Base-by-base conservation (phyloP, 1,140 invertebrate species). In the Heterodera carotae region DNA sequence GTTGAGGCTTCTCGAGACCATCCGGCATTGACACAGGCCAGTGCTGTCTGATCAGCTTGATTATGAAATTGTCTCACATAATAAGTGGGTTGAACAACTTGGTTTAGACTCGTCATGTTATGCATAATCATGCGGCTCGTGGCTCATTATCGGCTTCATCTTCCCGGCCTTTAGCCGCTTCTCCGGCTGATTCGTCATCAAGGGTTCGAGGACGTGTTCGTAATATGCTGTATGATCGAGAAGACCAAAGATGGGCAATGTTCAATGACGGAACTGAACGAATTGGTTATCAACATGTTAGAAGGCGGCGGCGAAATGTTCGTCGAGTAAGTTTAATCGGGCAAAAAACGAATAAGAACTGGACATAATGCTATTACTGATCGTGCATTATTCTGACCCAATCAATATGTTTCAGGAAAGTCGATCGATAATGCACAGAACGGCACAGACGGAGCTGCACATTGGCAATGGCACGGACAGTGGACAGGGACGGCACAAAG, bases 1-100 rank as follows among this genome's bases (percentile, higher is more conserved):
- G 70, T 62, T 36, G 56, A 76, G 18, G 29, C 36, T 15, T 78
- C 60, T 29, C 48, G 36, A 2, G 72, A 74, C 64, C 59, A 60
- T 73, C 56, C 36, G 31, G n/a, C 72, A 6, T 15, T 66, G 27
- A 10, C 10, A 34, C 62, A 4, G 12, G 29, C 22, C 29, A 66
- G 12, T 34, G 29, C 60, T 62, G 7, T 62, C 18, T 31, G 18
- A 62, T 5, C 6, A 43, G 39, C n/a, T n/a, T n/a, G n/a, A n/a
- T n/a, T n/a, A n/a, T n/a, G n/a, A n/a, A n/a, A n/a, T n/a, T n/a
- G n/a, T n/a, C n/a, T n/a, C n/a, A n/a, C n/a, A n/a, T n/a, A 43
- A 43, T 2, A 0, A 43, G 12, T 43, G 10, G 0, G 12, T 43
- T 43, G 6, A 43, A 43, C 12, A 8, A 43, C 48, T 18, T 53